Evolutionary conservation across 2,113 vertebrate genomes (phyloP).

Genomic region (Apteryx mantelli): DNA sequence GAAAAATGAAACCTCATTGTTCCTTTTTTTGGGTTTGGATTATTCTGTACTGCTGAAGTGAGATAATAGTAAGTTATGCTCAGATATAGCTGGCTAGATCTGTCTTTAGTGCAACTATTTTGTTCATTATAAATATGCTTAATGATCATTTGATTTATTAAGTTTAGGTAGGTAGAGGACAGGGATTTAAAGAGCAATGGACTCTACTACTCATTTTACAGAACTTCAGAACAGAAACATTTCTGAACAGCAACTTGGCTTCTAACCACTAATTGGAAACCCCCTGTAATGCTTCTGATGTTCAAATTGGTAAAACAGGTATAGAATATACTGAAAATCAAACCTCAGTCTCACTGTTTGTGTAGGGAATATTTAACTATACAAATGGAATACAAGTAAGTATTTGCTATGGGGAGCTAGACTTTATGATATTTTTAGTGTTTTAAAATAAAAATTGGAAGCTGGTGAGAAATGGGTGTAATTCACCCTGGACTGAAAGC

Average conservation of each 20-base stretch:
- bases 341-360: background rate
- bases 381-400: background rate
- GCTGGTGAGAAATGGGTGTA: background rate
- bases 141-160: background rate
- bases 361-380: background rate
- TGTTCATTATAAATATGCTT: background rate
- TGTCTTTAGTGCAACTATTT: background rate
- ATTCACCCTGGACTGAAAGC: background rate
- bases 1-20: background rate
- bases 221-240: background rate
- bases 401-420: background rate
- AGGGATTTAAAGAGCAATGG: background rate
- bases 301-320: background rate
- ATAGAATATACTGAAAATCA: background rate
- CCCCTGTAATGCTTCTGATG: background rate
- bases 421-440: background rate
- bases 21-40: background rate
- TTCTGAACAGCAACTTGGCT: background rate
- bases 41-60: background rate
- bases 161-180: background rate
- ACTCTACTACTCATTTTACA: background rate
- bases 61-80: background rate
- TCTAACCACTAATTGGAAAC: background rate
- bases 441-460: background rate
- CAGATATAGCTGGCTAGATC: background rate